A percentile compares a stretch with the other conserved stretches of the same genome.
Evolutionary conservation across 2,888 invertebrate genomes (phyloP).

Genomic region (Prosapia bicincta): DNA sequence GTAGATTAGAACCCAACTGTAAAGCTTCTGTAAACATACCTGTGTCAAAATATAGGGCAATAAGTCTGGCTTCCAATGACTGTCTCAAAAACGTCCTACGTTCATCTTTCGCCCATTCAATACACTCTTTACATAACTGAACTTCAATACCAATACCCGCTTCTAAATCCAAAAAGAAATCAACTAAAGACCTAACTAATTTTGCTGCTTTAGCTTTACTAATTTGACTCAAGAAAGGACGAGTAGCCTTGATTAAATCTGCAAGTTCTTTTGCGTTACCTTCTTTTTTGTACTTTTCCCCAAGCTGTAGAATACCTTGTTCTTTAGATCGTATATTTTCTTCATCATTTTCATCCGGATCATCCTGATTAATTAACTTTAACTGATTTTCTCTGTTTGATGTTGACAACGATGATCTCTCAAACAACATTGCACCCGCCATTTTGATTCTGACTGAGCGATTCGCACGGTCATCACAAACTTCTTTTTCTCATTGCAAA

Average conservation of each 20-base stretch:
- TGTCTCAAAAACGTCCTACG: constrained; percentile 95
- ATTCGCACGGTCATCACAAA: constrained; percentile 20
- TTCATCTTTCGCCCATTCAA: constrained; percentile 99
- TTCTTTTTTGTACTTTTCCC: constrained; percentile 87
- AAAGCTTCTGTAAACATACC: constrained; percentile 86
- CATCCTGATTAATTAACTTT: constrained; percentile 55
- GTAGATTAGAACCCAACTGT: constrained; percentile 76
- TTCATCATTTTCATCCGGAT: constrained; percentile 71
- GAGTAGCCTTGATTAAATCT: constrained; percentile 89
- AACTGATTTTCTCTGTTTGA: constrained; percentile 72
- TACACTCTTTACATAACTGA: constrained; percentile 93
- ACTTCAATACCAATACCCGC: constrained; percentile 93
- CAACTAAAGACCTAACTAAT: constrained; percentile 92
- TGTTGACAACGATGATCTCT: constrained; percentile 68
- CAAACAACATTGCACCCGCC: constrained; percentile 90
- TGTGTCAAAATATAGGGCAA: constrained; percentile 92
- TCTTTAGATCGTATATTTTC: constrained; percentile 92
- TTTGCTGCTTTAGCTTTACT: constrained; percentile 99
- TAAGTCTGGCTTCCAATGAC: constrained; percentile 89
- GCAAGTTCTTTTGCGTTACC: constrained; percentile 90
- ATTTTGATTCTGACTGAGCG: constrained; percentile 49
- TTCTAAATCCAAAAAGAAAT: constrained; percentile 95
- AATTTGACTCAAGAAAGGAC: constrained; percentile 91
- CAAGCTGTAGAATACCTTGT: constrained; percentile 89
- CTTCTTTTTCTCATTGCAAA: background rate